Evolutionary conservation across 2,113 vertebrate genomes (phyloP).

Genomic region (Megaleporinus macrocephalus): DNA sequence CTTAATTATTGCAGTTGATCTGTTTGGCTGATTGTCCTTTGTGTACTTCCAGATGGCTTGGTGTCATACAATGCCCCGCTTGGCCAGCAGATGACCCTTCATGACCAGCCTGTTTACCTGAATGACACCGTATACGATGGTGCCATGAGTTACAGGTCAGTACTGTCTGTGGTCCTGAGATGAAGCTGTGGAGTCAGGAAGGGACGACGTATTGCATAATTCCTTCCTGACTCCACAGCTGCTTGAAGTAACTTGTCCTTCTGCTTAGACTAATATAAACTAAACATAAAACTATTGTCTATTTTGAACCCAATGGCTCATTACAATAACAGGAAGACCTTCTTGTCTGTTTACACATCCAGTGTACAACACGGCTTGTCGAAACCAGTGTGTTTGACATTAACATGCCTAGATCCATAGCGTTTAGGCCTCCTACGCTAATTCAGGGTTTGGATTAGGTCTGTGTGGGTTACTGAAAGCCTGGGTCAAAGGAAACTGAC

Average conservation of each 20-base stretch:
- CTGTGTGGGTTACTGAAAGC: conserved; percentile 17
- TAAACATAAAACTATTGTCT: background rate
- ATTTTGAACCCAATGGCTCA: conserved; percentile 20
- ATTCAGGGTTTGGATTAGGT: conserved; percentile 16
- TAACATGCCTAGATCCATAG: background rate
- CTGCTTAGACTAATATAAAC: conserved; percentile 5
- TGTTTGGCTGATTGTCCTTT: conserved; percentile 20
- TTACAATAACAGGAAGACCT: conserved; percentile 25
- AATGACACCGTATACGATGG: conserved; percentile 97
- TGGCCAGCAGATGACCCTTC: conserved; percentile 86
- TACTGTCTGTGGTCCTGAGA: conserved; percentile 2
- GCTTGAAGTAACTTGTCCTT: background rate
- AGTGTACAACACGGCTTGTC: background rate
- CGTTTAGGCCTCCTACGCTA: conserved; percentile 14
- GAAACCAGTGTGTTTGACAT: background rate
- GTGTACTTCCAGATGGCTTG: conserved; percentile 83
- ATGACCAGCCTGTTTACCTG: conserved; percentile 80
- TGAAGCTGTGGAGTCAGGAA: background rate
- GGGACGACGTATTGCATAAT: background rate
- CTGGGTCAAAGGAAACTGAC: conserved; percentile 24
- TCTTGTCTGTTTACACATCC: background rate
- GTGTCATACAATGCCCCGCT: conserved; percentile 91
- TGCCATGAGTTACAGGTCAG: conserved; percentile 89
- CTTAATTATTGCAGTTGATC: conserved; percentile 1
- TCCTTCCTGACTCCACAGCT: too few relatives aligned